Conservation (phyloP, 1,140 invertebrate species). For the Drosophila trapezifrons region DNA sequence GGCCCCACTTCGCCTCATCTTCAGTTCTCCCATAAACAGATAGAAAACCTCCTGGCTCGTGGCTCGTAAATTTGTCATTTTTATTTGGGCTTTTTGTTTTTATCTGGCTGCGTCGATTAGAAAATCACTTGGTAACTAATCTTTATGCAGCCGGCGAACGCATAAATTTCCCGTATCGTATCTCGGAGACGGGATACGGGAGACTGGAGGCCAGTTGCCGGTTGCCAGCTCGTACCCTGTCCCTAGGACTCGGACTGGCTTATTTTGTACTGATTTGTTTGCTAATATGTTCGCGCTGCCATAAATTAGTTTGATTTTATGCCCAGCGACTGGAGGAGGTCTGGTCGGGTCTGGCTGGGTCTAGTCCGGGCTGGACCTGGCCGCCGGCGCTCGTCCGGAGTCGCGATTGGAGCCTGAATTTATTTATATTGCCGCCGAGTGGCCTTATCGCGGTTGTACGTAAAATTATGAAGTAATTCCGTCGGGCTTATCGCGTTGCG, state of each 20-base stretch:
- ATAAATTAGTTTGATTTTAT: slow-evolving; percentile 82
- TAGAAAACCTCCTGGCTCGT: background rate
- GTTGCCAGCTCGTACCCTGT: slow-evolving; percentile 1
- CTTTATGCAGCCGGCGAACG: slow-evolving; percentile 74
- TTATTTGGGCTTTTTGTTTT: slow-evolving; percentile 75
- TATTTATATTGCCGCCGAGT: slow-evolving; percentile 57
- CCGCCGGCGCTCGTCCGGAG: slow-evolving; percentile 29
- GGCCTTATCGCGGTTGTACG: slow-evolving; percentile 62
- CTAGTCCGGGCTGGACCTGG: background rate
- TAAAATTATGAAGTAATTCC: slow-evolving; percentile 82
- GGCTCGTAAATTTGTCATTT: slow-evolving; percentile 69
- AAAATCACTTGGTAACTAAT: slow-evolving; percentile 75
- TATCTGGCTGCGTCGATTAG: slow-evolving; percentile 67
- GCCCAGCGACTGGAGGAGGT: slow-evolving; percentile 55
- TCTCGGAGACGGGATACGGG: slow-evolving; percentile 34
- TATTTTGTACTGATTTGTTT: slow-evolving; percentile 83
- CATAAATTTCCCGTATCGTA: slow-evolving; percentile 67
- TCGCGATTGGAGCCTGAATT: slow-evolving; percentile 37
- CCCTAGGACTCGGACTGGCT: slow-evolving; percentile 46
- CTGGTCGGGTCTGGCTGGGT: slow-evolving; percentile 6
- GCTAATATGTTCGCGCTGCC: slow-evolving; percentile 80
- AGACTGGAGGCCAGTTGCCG: slow-evolving; percentile 3
- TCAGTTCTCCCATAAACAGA: slow-evolving; percentile 3
- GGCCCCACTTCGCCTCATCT: slow-evolving; percentile 7
- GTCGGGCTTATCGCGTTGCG: slow-evolving; percentile 73